Base-by-base conservation (phyloP, 2,888 invertebrate species). In the Aphrophora alni region DNA sequence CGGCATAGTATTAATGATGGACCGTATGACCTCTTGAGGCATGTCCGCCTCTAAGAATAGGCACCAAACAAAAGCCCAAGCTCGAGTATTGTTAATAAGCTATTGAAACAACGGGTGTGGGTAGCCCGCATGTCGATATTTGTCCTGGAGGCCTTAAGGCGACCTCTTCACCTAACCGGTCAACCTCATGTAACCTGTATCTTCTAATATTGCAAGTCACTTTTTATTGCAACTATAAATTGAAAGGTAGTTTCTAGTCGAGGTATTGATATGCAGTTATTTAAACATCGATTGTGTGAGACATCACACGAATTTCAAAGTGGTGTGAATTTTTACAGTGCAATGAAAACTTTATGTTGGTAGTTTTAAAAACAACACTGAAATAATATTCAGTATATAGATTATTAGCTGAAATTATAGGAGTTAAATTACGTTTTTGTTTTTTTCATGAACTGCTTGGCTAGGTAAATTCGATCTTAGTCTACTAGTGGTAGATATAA, bases 61-160 rank as follows among this genome's bases (percentile, higher is more conserved):
- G 44, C 44, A 10, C 44, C 44, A 44, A 59, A 59, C 59, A 59
- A 59, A 59, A 21, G 59, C 59, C 21, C n/a, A 59, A 21, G 44
- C 59, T 21, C 21, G 59, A 21, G 59, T 59, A 59, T 59, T 59
- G 59, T 59, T 59, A 59, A 59, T 59, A 59, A 59, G 59, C 21
- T 21, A 59, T 59, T 59, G 59, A 59, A 59, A 59, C 21, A n/a
- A 59, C 59, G 21, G n/a, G 59, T 59, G 59, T 59, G 59, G 59
- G 59, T 59, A 59, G 59, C 59, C 59, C 59, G 59, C 59, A 59
- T 59, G 59, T 21, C 59, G 59, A 21, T 59, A 59, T 59, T 59
- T 59, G 59, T 59, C 59, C 59, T 10, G 59, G 21, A 59, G 59
- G 59, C 4, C 59, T 59, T 21, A 1, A 10, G 21, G n/a, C 59